Conservation (phyloP, 1,140 invertebrate genomes). For the Diorhabda sublineata region DNA sequence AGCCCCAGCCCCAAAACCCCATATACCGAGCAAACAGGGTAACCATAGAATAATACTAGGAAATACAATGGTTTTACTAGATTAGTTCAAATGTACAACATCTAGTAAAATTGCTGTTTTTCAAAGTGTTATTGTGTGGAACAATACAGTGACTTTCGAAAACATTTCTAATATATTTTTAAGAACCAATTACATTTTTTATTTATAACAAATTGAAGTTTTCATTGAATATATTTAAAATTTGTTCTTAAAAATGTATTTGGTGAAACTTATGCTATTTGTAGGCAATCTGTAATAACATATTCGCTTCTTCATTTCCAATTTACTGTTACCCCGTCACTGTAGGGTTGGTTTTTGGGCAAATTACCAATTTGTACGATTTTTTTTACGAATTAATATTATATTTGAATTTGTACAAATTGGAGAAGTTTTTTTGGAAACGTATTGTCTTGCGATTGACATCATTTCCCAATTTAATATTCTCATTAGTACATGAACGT, state of each 20-base stretch:
- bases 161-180: too few relatives aligned
- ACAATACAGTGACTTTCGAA: background rate
- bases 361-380: slow-evolving; percentile 11
- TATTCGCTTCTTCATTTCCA: background rate
- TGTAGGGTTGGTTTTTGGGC: slow-evolving; percentile 16
- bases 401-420: background rate
- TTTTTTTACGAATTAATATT: background rate
- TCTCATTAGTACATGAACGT: too few relatives aligned
- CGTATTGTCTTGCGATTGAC: too few relatives aligned
- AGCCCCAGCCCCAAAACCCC: slow-evolving; percentile 17
- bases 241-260: too few relatives aligned
- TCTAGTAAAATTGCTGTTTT: background rate
- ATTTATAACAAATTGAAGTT: too few relatives aligned
- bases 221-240: too few relatives aligned
- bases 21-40: slow-evolving; percentile 38
- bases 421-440: background rate
- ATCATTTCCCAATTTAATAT: too few relatives aligned
- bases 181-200: too few relatives aligned
- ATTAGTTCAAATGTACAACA: background rate
- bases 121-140: background rate
- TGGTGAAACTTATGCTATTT: background rate
- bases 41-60: slow-evolving; percentile 26
- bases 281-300: background rate
- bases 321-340: slow-evolving; percentile 16
- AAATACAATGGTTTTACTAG: background rate